phyloP scores from a whole-genome alignment of 2,797 vertebrate species.

The Nannoperca australis region DNA sequence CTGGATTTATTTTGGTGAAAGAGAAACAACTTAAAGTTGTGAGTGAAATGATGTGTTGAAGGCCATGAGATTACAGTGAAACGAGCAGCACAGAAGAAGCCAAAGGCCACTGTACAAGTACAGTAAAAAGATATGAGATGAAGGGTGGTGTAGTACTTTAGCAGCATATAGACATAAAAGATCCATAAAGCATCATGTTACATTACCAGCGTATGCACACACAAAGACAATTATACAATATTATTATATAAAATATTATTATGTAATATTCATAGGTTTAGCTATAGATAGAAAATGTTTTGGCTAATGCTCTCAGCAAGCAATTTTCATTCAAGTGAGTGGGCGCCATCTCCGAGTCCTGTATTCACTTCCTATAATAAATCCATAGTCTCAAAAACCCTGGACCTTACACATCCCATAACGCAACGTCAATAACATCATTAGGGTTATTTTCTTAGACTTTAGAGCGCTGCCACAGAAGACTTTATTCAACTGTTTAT shows the following conservation, averaged over 20 bases:
- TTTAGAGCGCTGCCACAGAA: too few relatives aligned
- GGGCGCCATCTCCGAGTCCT: too few relatives aligned
- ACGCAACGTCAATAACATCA: too few relatives aligned
- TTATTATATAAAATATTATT: background rate
- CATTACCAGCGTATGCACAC: background rate
- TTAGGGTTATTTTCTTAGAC: background rate
- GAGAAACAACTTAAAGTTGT: background rate
- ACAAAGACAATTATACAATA: background rate
- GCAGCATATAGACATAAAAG: background rate
- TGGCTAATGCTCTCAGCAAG: too few relatives aligned
- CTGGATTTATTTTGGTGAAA: conserved; percentile 4
- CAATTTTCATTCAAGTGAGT: too few relatives aligned
- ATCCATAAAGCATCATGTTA: background rate
- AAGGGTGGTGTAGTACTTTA: background rate
- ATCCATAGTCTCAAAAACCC: too few relatives aligned
- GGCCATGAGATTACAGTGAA: background rate
- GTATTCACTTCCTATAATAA: too few relatives aligned
- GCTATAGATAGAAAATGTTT: too few relatives aligned
- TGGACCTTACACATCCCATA: too few relatives aligned
- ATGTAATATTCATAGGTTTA: background rate
- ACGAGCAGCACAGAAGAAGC: background rate
- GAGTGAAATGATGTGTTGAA: conserved; percentile 24
- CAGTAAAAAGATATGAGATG: conserved; percentile 6
- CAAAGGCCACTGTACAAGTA: conserved; percentile 1
- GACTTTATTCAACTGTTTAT: too few relatives aligned